Percentiles rank a stretch among this genome's conserved stretches.
Conservation (phyloP, 2,113 vertebrate genomes). For the Sardina pilchardus region DNA sequence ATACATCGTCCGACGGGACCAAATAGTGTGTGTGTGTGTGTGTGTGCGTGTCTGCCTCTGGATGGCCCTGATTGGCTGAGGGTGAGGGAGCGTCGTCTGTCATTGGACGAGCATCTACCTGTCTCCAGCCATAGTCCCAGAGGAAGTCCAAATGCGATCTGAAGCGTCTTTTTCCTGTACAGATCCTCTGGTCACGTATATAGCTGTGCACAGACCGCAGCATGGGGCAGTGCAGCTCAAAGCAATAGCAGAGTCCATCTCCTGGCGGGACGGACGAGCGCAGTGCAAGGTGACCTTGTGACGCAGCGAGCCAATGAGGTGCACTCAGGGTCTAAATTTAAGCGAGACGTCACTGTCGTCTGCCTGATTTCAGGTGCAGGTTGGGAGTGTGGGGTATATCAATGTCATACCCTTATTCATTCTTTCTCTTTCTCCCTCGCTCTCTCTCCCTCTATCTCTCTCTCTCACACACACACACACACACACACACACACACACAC, state of each 20-base stretch:
- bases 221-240: not conserved
- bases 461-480: not conserved
- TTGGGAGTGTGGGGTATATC: not conserved
- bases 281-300: not conserved
- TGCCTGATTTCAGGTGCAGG: not conserved
- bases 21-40: not conserved
- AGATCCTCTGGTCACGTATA: not conserved
- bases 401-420: not conserved
- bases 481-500: not conserved
- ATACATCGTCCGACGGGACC: not conserved
- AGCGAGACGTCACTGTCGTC: not conserved
- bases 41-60: not conserved
- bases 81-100: not conserved
- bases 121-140: not conserved
- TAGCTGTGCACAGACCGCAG: not conserved
- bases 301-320: not conserved
- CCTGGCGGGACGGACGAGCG: not conserved
- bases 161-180: not conserved
- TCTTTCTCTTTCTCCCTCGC: not conserved
- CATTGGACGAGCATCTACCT: not conserved
- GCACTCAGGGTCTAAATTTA: not conserved
- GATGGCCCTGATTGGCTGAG: not conserved
- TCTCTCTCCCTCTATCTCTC: not conserved
- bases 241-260: not conserved
- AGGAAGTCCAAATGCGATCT: not conserved